These are phyloP conservation scores for Hoplostethus atlanticus DNA, from an alignment of 2,797 vertebrate genomes.

Conservation along the genomic window DNA sequence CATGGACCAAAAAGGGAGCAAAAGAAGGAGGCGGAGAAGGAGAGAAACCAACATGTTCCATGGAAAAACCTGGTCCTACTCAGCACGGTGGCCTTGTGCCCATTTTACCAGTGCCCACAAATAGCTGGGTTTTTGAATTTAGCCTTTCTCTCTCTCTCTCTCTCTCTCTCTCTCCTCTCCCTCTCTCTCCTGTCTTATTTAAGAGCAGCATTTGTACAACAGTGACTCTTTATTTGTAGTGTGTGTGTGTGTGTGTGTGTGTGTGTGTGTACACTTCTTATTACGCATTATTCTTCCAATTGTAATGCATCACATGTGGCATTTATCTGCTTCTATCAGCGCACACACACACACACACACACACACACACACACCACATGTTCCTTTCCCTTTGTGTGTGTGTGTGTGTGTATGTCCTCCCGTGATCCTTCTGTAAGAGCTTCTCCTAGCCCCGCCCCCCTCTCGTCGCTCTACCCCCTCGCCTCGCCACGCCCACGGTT, in stretches of 20 bases:
- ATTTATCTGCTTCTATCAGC: constrained; percentile 28
- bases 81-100: constrained; percentile 57
- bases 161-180: constrained; percentile 17
- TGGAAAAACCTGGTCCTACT: constrained; percentile 75
- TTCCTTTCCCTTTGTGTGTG: constrained; percentile 36
- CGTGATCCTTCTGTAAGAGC: constrained; percentile 47
- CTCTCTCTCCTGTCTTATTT: constrained; percentile 16
- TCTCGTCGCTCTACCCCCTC: constrained; percentile 20
- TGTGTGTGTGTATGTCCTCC: constrained; percentile 29
- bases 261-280: not conserved
- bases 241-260: not conserved
- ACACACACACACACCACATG: constrained; percentile 38
- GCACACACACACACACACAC: constrained; percentile 15
- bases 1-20: constrained; percentile 5
- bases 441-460: constrained; percentile 32
- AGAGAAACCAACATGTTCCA: constrained; percentile 51
- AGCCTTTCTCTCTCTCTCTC: constrained; percentile 38
- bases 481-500: constrained; percentile 71
- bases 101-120: constrained; percentile 60
- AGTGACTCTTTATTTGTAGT: constrained; percentile 38
- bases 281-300: constrained; percentile 17
- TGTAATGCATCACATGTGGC: constrained; percentile 33
- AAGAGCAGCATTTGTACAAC: constrained; percentile 34
- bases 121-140: constrained; percentile 50
- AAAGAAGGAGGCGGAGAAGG: constrained; percentile 10